Base-by-base conservation (phyloP, 2,797 vertebrate species). In the Myotis pilosus region DNA sequence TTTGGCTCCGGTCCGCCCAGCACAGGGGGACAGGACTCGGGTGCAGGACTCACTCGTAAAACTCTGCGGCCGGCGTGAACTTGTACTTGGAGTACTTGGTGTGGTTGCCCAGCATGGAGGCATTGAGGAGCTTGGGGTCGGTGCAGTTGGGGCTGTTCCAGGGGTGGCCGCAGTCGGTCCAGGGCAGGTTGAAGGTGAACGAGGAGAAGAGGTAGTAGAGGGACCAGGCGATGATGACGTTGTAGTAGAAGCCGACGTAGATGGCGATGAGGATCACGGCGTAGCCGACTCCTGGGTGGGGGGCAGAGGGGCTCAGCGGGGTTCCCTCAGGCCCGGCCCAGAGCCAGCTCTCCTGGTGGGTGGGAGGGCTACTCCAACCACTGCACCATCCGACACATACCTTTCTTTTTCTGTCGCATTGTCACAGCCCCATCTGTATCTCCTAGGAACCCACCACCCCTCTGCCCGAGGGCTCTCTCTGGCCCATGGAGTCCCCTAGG, bases 221-320 rank as follows among this genome's bases (percentile, higher is more conserved):
- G 17, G 99, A 99, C 99, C 99, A 99, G 93, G 99, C 99, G 72
- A 99, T 99, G 98, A 99, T 99, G 98, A 99, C 99, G 3, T 99
- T 99, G 99, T 99, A 99, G 98, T 99, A 99, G 99, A 99, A 99
- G 97, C 99, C 99, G 76, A 99, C 99, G n/a, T 99, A 99, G 87
- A 99, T 97, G 53, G 99, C 99, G 94, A 99, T 99, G 98, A 99
- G 93, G 97, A 99, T 99, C 98, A 99, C 99, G 10, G 99, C 99
- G 49, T 99, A 99, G 97, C 99, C 99, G 90, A 99, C 99, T 96
- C 99, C 99, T 99, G 96, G 47, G 85, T 11, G 75, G 96, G 94
- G 72, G 93, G 96, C 97, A 94, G 51, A 94, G 79, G 38, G 49
- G 49, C 97, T 95, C 97, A 51, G 80, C 60, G 60, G 55, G 47